A percentile compares a stretch with the other conserved stretches of the same genome.
These are phyloP conservation scores for Drosophila bunnanda DNA, from an alignment of 2,888 invertebrate species.

Conservation along the genomic window DNA sequence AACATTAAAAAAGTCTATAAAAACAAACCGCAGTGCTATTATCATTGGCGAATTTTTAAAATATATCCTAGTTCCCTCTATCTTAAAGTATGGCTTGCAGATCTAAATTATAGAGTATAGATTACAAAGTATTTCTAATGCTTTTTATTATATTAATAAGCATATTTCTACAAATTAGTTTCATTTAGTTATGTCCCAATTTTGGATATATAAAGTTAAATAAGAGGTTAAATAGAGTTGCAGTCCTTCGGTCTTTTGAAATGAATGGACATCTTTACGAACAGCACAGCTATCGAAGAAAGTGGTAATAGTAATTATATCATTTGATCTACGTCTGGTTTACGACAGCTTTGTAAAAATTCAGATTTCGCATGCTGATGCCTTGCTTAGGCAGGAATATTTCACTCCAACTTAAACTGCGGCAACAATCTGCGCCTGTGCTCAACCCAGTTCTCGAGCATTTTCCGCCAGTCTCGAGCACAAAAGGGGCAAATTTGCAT, in stretches of 20 bases:
- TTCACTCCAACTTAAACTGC: not conserved
- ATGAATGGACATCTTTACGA: too few species aligned
- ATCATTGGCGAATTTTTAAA: not conserved
- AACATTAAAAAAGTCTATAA: too few species aligned
- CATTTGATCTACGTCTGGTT: not conserved
- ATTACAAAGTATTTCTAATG: not conserved
- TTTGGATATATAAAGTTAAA: too few species aligned
- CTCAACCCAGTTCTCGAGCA: slow-evolving; percentile 46
- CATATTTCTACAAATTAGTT: too few species aligned
- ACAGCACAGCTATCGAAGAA: not conserved
- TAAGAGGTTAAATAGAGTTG: too few species aligned
- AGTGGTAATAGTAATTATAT: not conserved
- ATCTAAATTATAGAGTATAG: not conserved
- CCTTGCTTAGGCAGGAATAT: slow-evolving; percentile 4
- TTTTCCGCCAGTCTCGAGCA: slow-evolving; percentile 36
- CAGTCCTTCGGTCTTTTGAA: too few species aligned
- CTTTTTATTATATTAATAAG: not conserved
- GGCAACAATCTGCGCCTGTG: slow-evolving; percentile 8
- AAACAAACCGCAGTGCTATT: not conserved
- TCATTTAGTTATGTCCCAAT: too few species aligned
- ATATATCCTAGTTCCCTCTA: not conserved
- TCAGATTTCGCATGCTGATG: not conserved
- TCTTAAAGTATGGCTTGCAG: too few species aligned
- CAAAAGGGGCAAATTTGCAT: slow-evolving; percentile 31
- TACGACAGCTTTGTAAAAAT: not conserved